Base-by-base conservation (phyloP, 2,113 vertebrate species). In the Tyrannus savana region DNA sequence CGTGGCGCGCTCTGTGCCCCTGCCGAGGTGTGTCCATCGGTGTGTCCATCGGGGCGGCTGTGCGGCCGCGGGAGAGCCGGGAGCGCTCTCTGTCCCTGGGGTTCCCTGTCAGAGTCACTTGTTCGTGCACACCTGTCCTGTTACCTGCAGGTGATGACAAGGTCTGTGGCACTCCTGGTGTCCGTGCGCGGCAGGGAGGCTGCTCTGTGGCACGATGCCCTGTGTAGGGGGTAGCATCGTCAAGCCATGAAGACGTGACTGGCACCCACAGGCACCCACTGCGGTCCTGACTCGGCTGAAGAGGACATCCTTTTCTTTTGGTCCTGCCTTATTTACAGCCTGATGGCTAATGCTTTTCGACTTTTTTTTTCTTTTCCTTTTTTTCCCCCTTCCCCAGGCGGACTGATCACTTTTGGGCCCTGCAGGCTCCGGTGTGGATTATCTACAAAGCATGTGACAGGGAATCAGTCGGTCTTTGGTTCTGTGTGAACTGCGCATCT, bases 1-100 rank as follows among this genome's bases (percentile, higher is more conserved):
- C 10, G 0, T 2, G 62, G 62, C 5, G 1, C 0, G 4, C 21
- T 1, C 64, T 5, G 13, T 12, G 5, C 7, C 16, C 7, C 8
- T 12, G 53, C 58, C 68, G 0, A 16, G 52, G 9, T 3, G 1
- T 7, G 17, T 7, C 30, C 6, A 0, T 3, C 52, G 4, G 19
- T 3, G 1, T 7, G 17, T 7, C 30, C 6, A 0, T 3, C 52
- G 4, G 19, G 3, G 17, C 7, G 14, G 77, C 59, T 2, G 49
- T 50, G 49, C 79, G 9, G 39, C 46, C 55, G 4, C 44, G 1
- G 68, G n/a, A 44, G 56, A 22, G 44, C 33, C 5, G 0, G 9
- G 44, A 33, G 41, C 7, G 5, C 3, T 2, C 18, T 21, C 9
- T 6, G 50, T 2, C 4, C 7, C 3, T 2, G 0, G 12, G 13